phyloP scores from a whole-genome alignment of 2,113 vertebrate species.

The Lasiurus borealis region DNA sequence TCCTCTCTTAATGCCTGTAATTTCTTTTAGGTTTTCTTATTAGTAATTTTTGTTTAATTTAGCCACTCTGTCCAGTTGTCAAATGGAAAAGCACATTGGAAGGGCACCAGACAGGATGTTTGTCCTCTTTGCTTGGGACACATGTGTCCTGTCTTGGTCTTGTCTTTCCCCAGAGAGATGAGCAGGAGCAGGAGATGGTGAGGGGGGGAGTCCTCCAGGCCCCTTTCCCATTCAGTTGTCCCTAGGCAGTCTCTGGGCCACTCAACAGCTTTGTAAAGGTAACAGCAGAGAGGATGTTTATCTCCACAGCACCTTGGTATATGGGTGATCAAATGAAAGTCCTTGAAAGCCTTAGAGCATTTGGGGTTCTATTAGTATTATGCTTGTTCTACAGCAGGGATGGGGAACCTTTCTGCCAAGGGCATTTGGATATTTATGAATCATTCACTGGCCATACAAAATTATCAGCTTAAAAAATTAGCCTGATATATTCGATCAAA shows the following conservation, averaged over 20 bases:
- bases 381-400: neutral
- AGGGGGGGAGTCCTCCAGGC: neutral
- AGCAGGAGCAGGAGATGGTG: neutral
- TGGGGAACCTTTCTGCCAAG: no score
- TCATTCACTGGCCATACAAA: no score
- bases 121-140: neutral
- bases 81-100: slow-evolving; percentile 22
- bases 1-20: slow-evolving; percentile 21
- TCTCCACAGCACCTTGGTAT: neutral
- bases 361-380: neutral
- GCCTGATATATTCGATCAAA: no score
- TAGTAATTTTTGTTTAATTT: neutral
- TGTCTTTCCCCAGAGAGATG: neutral
- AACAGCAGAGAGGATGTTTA: rapidly evolving
- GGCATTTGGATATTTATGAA: no score
- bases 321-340: neutral
- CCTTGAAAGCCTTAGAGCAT: neutral
- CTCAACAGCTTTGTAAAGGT: neutral
- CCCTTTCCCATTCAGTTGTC: neutral
- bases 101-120: neutral
- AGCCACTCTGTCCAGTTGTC: neutral
- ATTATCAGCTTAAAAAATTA: no score
- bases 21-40: slow-evolving; percentile 51
- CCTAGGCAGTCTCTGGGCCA: neutral
- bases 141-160: neutral